Evolutionary conservation across 2,797 vertebrate genomes (phyloP).

Genomic region (Esox masquinongy): DNA sequence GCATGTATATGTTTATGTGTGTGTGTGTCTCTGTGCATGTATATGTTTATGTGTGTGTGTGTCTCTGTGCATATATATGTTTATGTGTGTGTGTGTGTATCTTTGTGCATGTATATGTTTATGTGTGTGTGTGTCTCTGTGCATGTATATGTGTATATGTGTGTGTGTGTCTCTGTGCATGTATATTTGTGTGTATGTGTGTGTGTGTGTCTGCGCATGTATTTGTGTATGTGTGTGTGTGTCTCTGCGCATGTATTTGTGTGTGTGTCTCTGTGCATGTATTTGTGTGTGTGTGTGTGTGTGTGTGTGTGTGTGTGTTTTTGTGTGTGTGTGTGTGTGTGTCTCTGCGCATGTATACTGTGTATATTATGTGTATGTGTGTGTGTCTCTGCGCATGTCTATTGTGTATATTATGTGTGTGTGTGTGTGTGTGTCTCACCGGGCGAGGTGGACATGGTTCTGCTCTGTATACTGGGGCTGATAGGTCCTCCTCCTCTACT

Average conservation of each 20-base stretch:
- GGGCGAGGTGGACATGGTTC: conserved; percentile 92
- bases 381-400: neutral
- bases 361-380: neutral
- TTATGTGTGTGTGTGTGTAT: neutral
- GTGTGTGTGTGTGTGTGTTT: neutral
- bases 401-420: neutral
- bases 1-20: too few species aligned
- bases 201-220: neutral
- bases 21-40: too few species aligned
- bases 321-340: neutral
- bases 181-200: too few species aligned
- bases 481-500: conserved; percentile 90
- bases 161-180: neutral
- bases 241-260: too few species aligned
- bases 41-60: neutral
- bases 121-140: neutral
- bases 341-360: conserved; percentile 48
- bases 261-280: too few species aligned
- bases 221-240: too few species aligned
- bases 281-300: neutral
- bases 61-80: too few species aligned
- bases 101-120: too few species aligned
- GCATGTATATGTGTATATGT: too few species aligned
- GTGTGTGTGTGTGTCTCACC: conserved; percentile 75
- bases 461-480: conserved; percentile 98